These are phyloP conservation scores for Batillaria attramentaria DNA, from an alignment of 1,140 invertebrate genomes.

Conservation along the genomic window DNA sequence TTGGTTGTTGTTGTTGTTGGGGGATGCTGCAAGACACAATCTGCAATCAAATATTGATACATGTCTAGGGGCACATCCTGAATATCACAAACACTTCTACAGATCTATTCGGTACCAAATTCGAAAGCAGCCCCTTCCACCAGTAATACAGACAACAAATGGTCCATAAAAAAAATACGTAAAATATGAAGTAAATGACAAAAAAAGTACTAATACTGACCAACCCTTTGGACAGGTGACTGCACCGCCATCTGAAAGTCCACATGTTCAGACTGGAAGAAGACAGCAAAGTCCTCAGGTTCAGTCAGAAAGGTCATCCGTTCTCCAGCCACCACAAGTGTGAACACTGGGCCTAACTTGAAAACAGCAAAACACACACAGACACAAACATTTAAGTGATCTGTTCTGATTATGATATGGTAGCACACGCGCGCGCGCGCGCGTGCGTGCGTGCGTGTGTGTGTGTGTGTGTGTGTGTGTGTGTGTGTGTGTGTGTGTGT, in stretches of 20 bases:
- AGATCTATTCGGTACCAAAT: too few species aligned
- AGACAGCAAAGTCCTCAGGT: slow-evolving; percentile 55
- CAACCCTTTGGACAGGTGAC: slow-evolving; percentile 53
- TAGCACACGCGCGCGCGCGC: too few species aligned
- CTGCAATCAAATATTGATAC: too few species aligned
- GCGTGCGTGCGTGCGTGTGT: background rate
- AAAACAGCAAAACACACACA: slow-evolving; percentile 30
- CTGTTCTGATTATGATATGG: background rate
- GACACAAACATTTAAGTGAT: background rate
- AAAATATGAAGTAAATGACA: too few species aligned
- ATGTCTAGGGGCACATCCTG: too few species aligned
- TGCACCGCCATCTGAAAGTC: slow-evolving; percentile 65
- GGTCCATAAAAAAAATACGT: too few species aligned
- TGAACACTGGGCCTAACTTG: slow-evolving; percentile 63
- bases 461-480: background rate
- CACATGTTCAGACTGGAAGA: slow-evolving; percentile 57
- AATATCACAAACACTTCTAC: too few species aligned
- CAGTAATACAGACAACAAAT: slow-evolving; percentile 13
- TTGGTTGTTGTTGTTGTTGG: too few species aligned
- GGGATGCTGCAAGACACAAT: too few species aligned
- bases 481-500: background rate
- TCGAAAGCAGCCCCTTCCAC: too few species aligned
- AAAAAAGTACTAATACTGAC: too few species aligned
- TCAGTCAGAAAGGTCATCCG: slow-evolving; percentile 62
- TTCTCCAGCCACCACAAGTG: slow-evolving; percentile 61